Conservation (phyloP, 2,113 vertebrate genomes). For the Cottus gobio region DNA sequence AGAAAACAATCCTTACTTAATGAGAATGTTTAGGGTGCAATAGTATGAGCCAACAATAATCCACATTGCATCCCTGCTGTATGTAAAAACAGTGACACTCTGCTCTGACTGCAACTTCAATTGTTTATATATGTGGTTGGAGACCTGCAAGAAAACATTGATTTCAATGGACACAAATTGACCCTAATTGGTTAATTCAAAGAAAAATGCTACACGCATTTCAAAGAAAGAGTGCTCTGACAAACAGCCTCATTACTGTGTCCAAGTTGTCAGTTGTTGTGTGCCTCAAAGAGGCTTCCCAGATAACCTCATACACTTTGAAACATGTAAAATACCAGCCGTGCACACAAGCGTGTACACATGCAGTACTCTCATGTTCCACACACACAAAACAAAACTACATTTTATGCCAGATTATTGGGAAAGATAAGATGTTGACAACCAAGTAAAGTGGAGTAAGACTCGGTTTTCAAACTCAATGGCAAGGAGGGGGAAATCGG, state of each 20-base stretch:
- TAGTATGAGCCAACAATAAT: background rate
- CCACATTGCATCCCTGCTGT: background rate
- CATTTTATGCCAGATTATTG: background rate
- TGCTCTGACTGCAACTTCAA: background rate
- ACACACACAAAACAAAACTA: conserved; percentile 11
- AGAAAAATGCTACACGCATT: conserved; percentile 28
- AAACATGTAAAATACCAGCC: conserved; percentile 55
- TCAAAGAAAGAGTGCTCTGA: conserved; percentile 41
- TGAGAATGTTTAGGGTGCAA: background rate
- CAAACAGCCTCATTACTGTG: conserved; percentile 58
- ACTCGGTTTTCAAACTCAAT: background rate
- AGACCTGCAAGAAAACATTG: background rate
- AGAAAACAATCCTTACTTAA: background rate
- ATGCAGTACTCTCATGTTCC: conserved; percentile 6
- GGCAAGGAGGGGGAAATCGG: background rate
- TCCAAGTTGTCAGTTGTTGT: conserved; percentile 53
- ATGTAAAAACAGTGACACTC: background rate
- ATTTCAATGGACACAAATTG: conserved; percentile 47
- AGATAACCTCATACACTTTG: conserved; percentile 28
- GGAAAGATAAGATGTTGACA: no score
- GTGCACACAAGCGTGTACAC: conserved; percentile 31
- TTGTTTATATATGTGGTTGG: background rate
- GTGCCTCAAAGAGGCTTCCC: conserved; percentile 55
- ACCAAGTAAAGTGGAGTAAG: background rate
- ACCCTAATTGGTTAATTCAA: conserved; percentile 64